Conservation (phyloP, 2,797 vertebrate species). For the Coilia nasus region DNA sequence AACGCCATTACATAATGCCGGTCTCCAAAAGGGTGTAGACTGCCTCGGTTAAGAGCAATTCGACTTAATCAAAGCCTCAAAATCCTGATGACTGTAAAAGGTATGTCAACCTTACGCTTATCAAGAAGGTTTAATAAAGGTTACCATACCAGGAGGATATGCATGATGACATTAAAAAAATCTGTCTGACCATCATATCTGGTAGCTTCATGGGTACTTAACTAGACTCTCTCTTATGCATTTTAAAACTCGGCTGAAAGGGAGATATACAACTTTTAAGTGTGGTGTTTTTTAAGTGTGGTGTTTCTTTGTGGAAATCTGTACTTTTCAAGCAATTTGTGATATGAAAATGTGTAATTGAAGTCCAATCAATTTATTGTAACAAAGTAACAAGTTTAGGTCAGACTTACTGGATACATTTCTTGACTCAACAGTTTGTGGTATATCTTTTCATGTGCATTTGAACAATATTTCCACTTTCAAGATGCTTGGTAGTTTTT, state of each 20-base stretch:
- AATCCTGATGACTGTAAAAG: neutral
- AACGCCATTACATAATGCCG: constrained; percentile 75
- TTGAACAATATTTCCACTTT: too few species aligned
- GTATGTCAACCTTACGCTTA: neutral
- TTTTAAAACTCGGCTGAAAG: neutral
- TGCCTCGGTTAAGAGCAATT: constrained; percentile 42
- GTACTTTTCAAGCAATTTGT: too few species aligned
- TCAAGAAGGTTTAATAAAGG: neutral
- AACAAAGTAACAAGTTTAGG: too few species aligned
- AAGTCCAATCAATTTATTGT: too few species aligned
- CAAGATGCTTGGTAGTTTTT: too few species aligned
- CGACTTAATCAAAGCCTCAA: constrained; percentile 33
- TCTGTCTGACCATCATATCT: too few species aligned
- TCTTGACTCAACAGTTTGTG: too few species aligned
- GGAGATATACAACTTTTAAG: neutral
- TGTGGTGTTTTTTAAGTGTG: neutral
- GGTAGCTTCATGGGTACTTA: neutral
- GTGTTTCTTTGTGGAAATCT: too few species aligned
- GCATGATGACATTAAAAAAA: too few species aligned
- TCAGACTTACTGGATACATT: too few species aligned
- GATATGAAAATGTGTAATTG: too few species aligned
- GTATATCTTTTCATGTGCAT: too few species aligned
- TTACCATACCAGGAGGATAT: neutral
- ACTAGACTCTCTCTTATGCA: neutral
- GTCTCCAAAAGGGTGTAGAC: constrained; percentile 57